Conservation (phyloP, 1,140 invertebrate species). For the Plodia interpunctella region DNA sequence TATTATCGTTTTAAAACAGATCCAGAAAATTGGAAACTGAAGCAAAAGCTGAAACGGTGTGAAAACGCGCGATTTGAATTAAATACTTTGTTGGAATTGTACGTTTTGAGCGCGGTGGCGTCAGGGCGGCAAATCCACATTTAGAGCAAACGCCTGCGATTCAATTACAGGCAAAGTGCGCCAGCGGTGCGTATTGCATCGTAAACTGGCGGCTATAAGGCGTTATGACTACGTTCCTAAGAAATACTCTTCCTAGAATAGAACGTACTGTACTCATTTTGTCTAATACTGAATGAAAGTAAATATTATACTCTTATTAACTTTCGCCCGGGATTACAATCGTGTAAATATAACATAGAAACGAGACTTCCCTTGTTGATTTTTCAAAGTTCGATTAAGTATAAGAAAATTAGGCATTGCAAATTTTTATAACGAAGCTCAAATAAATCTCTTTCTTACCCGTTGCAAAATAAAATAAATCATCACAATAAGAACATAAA, state of each 20-base stretch:
- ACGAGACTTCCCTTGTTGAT: too few species aligned
- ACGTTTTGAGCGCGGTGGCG: not conserved
- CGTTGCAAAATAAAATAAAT: too few species aligned
- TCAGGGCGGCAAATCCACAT: conserved; percentile 35
- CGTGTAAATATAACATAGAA: too few species aligned
- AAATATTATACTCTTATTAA: too few species aligned
- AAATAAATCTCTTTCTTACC: too few species aligned
- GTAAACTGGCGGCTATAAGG: conserved; percentile 56
- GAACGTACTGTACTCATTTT: not conserved
- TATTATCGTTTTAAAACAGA: not conserved
- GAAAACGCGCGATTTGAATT: not conserved
- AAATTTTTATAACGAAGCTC: too few species aligned
- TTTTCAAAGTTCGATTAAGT: too few species aligned
- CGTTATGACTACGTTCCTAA: conserved; percentile 37
- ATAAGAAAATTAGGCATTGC: too few species aligned
- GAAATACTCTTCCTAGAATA: conserved; percentile 24
- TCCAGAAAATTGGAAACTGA: not conserved
- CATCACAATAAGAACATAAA: too few species aligned
- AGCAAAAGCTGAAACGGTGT: not conserved
- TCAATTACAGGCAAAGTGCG: conserved; percentile 62
- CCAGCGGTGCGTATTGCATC: conserved; percentile 54
- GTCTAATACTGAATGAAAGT: not conserved
- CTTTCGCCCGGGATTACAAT: too few species aligned
- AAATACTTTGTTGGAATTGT: conserved; percentile 22
- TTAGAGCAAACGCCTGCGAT: conserved; percentile 56